Evolutionary conservation across 2,113 vertebrate species (phyloP), one percentile per base, ranked within the genome.

Genomic region (Gallinago paraguaiae): DNA sequence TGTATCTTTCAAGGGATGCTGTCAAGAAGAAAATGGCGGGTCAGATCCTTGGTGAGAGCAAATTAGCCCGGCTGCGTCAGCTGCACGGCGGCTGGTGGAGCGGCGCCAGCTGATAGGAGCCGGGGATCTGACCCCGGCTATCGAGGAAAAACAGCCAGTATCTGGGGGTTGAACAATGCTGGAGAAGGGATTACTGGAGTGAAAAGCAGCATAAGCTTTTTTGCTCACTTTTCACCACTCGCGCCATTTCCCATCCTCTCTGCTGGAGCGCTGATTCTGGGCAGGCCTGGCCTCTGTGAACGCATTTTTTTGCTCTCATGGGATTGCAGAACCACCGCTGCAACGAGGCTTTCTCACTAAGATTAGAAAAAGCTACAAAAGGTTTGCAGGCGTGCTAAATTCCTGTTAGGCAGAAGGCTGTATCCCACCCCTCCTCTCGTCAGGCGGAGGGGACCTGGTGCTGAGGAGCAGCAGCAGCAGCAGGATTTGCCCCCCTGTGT

Each of bases 1-100:
- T 92, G 87, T 92, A 64, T 76, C 91, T 88, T 82, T 88, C 30
- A 92, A 86, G 53, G 84, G 88, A 94, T 63, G 79, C 85, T 93
- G 88, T 71, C 86, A 91, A 83, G 82, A 54, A 74, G 88, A 86
- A 88, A 92, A 57, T 12, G 1, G 35, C 45, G 25, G 88, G 80
- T 92, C 95, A 92, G 48, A 88, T 56, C 92, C 92, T 91, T 2
- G 41, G 80, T 48, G 88, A 61, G 79, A 92, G 74, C 80, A 82
- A 89, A 96, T 92, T 65, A 93, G 92, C 53, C 22, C 2, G 9
- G 77, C 72, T 53, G 60, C 1, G 1, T 92, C 88, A 81, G 88
- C 88, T 48, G 79, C 82, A 4, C 87, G 20, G 88, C 2, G 1
- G 79, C 35, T 35, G 76, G 82, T 17, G 24, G 79, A 74, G 64